Evolutionary conservation across 1,140 invertebrate genomes (phyloP), one percentile per base, ranked within the genome.

Genomic region (Drosophila arizonae): DNA sequence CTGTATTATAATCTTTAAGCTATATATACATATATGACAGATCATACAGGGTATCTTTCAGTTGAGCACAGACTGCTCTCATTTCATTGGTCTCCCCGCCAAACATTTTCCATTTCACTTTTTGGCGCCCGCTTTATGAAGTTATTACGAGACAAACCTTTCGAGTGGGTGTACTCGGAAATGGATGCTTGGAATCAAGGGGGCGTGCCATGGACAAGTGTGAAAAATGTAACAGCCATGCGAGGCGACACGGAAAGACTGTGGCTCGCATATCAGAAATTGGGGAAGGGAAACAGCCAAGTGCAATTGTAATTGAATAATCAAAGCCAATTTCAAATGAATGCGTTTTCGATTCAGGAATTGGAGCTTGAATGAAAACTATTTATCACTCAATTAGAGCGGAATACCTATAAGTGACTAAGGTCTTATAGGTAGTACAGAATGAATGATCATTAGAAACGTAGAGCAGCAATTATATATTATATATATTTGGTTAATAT

Each of bases 81-180:
- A 54, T 74, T 69, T 81, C 64, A 0, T 2, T 11, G 10, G 4
- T 11, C 13, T 39, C 36, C 10, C 10, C 36, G 11, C 3, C 11
- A 4, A 39, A 13, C 43, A 46, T 55, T 64, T 71, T 75, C 55
- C 72, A 76, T 67, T 76, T 76, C 72, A 76, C 69, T 79, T 77
- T 57, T 56, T 8, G 64, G 48, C 70, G 63, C 56, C 64, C 46
- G 68, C 43, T 69, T 78, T 72, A 86, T 87, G 36, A 86, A 86
- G 82, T 86, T 86, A 86, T 86, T 86, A 87, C 82, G 75, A 67
- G 68, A 73, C 63, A 72, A 15, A 51, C 41, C 48, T 58, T 46
- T 2, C 36, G 52, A 50, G 56, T 86, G 81, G 81, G 81, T 86
- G 80, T 79, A 84, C 56, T 80, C 81, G 81, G 81, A 85, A 85